These are phyloP conservation scores for Chlamydotis undulata DNA, from an alignment of 2,113 vertebrate species.

Conservation along the genomic window DNA sequence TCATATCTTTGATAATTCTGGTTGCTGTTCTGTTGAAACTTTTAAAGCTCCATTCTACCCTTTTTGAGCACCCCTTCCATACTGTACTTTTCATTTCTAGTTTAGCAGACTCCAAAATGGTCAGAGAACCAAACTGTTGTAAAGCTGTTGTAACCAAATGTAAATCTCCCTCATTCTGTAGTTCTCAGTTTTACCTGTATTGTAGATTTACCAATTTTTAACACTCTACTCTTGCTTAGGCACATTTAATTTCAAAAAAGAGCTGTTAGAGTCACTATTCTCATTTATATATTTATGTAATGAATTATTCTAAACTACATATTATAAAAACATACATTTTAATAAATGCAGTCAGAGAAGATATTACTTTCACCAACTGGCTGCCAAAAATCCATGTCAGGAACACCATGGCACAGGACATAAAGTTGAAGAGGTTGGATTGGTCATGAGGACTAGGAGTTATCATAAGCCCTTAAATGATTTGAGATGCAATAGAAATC, in stretches of 20 bases:
- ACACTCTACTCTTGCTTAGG: neutral
- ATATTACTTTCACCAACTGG: neutral
- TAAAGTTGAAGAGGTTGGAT: neutral
- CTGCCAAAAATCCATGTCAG: neutral
- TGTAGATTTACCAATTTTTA: neutral
- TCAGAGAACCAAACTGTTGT: neutral
- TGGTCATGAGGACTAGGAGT: neutral
- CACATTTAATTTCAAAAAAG: neutral
- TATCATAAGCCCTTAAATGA: neutral
- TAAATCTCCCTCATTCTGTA: neutral
- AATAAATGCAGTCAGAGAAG: neutral
- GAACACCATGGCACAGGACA: neutral
- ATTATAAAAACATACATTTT: neutral
- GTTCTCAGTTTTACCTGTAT: neutral
- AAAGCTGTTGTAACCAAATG: neutral
- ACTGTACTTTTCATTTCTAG: neutral
- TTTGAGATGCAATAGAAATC: neutral
- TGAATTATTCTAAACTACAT: neutral
- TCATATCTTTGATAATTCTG: too few relatives aligned
- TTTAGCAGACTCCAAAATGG: neutral
- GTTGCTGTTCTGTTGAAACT: neutral
- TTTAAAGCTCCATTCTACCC: neutral
- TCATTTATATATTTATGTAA: neutral
- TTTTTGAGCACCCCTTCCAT: neutral
- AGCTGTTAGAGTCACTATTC: neutral